Conservation (phyloP, 2,797 vertebrate genomes). For the Lagodon rhomboides region DNA sequence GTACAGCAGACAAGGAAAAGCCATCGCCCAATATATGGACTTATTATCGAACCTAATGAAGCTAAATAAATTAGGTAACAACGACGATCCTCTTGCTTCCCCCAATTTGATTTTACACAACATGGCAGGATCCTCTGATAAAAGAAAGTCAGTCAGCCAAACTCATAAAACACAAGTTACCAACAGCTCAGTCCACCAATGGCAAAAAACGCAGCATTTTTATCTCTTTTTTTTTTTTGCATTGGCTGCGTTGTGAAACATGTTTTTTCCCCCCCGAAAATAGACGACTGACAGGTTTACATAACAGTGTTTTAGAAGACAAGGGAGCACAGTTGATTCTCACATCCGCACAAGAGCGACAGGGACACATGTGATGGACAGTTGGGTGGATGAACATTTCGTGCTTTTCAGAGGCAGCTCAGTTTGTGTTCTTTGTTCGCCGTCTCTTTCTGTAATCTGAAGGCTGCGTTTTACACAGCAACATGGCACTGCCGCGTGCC, state of each 20-base stretch:
- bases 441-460: slow-evolving; percentile 2
- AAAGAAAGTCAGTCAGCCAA: neutral
- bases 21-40: too few relatives aligned
- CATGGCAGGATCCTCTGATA: neutral
- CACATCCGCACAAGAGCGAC: slow-evolving; percentile 40
- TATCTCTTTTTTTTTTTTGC: slow-evolving; percentile 7
- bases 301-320: slow-evolving; percentile 44
- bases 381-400: slow-evolving; percentile 52
- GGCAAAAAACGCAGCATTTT: neutral
- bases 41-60: neutral
- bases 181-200: neutral
- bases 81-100: neutral
- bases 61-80: neutral
- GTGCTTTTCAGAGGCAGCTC: slow-evolving; percentile 38
- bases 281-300: slow-evolving; percentile 46
- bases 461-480: slow-evolving; percentile 10
- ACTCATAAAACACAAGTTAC: neutral
- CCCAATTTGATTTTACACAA: neutral
- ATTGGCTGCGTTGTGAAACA: slow-evolving; percentile 8
- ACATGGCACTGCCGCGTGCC: neutral
- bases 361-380: slow-evolving; percentile 50
- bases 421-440: slow-evolving; percentile 20
- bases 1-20: neutral
- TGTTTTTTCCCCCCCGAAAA: slow-evolving; percentile 6
- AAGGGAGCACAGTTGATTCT: slow-evolving; percentile 35